Conservation (phyloP, 2,888 invertebrate species). For the Dendrolimus pini region DNA sequence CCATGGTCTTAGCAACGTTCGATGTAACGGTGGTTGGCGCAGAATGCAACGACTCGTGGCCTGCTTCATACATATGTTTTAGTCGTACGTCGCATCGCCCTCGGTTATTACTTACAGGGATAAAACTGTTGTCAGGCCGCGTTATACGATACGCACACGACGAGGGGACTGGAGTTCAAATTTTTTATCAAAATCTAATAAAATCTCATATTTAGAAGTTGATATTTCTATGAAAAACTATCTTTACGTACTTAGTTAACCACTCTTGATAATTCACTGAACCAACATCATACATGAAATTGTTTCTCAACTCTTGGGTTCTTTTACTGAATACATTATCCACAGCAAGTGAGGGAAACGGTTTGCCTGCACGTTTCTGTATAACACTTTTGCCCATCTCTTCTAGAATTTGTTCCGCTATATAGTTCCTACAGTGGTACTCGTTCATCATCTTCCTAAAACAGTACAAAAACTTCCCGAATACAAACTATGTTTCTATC, state of each 20-base stretch:
- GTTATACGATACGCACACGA: too few relatives aligned
- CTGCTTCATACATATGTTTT: too few relatives aligned
- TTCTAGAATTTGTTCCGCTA: constrained; percentile 83
- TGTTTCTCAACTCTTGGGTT: constrained; percentile 51
- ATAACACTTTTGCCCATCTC: constrained; percentile 72
- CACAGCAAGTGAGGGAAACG: constrained; percentile 22
- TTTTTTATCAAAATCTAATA: too few relatives aligned
- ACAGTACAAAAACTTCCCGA: constrained; percentile 8
- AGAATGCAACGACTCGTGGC: too few relatives aligned
- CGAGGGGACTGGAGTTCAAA: too few relatives aligned
- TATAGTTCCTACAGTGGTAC: constrained; percentile 83
- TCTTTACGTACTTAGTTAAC: constrained; percentile 79
- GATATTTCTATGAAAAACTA: too few relatives aligned
- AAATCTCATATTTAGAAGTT: too few relatives aligned
- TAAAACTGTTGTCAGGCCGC: too few relatives aligned
- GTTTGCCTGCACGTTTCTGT: constrained; percentile 51
- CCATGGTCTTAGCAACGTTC: too few relatives aligned
- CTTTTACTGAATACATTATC: constrained; percentile 22
- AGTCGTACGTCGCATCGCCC: too few relatives aligned
- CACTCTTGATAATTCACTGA: constrained; percentile 85
- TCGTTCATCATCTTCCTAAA: constrained; percentile 86
- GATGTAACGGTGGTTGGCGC: too few relatives aligned
- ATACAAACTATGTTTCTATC: background rate
- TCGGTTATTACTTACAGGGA: too few relatives aligned
- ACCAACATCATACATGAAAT: constrained; percentile 80